Conservation (phyloP, 2,797 vertebrate genomes). For the Lacerta agilis region DNA sequence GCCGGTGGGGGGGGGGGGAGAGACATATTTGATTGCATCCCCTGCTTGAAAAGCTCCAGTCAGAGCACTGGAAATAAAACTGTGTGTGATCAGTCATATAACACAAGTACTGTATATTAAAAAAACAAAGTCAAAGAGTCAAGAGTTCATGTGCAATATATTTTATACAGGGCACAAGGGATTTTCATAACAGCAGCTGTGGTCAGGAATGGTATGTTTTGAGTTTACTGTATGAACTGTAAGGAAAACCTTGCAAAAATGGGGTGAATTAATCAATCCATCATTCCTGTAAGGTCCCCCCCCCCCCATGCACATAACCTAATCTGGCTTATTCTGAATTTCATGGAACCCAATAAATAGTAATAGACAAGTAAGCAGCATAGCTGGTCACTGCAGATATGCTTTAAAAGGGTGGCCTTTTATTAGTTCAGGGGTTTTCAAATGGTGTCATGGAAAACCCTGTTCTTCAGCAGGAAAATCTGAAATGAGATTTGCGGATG, state of each 20-base stretch:
- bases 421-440: constrained; percentile 58
- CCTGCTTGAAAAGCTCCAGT: constrained; percentile 19
- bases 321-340: constrained; percentile 51
- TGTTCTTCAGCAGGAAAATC: neutral
- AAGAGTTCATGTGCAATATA: constrained; percentile 34
- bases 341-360: neutral
- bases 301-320: constrained; percentile 28
- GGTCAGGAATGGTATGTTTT: constrained; percentile 4
- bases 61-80: constrained; percentile 21
- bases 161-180: neutral
- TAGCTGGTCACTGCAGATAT: constrained; percentile 43
- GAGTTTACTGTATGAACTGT: neutral
- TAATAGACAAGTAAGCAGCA: constrained; percentile 17
- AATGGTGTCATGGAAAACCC: neutral
- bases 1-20: neutral
- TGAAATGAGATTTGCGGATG: neutral
- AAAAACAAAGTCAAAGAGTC: constrained; percentile 28
- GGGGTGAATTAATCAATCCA: neutral
- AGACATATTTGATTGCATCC: constrained; percentile 9
- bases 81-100: constrained; percentile 27
- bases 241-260: constrained; percentile 14
- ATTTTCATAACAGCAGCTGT: neutral
- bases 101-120: constrained; percentile 33
- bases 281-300: neutral
- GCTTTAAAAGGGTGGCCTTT: constrained; percentile 58